Conservation (phyloP, 2,113 vertebrate species). For the Gnathonemus echidnorhynchus region DNA sequence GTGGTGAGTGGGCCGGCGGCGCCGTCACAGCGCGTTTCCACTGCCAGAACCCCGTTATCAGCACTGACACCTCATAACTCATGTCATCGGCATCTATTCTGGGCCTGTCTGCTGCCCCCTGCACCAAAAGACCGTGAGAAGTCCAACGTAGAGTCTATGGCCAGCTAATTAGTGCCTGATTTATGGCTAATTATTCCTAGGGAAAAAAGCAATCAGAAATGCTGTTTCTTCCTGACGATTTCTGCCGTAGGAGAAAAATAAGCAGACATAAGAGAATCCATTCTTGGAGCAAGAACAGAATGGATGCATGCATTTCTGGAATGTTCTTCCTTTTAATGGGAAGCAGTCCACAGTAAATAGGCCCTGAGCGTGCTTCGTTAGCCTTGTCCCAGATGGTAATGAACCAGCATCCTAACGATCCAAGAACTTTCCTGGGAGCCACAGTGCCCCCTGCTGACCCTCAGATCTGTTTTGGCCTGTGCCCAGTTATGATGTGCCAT, state of each 20-base stretch:
- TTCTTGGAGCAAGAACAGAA: neutral
- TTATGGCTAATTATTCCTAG: neutral
- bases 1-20: conserved; percentile 73
- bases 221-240: neutral
- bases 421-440: neutral
- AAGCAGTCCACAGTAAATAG: conserved; percentile 17
- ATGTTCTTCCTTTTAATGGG: conserved; percentile 22
- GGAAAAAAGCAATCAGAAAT: conserved; percentile 10
- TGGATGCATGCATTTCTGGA: conserved; percentile 16
- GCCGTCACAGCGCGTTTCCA: neutral
- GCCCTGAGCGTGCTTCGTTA: conserved; percentile 32
- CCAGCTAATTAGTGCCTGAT: neutral
- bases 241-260: neutral
- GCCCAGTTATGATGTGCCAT: neutral
- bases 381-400: conserved; percentile 27
- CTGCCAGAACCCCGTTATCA: neutral
- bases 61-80: neutral
- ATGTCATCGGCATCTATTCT: neutral
- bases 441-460: neutral
- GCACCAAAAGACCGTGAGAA: neutral
- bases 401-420: neutral
- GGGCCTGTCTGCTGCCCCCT: neutral
- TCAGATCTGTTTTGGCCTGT: neutral
- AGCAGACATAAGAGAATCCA: neutral
- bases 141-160: neutral